These are phyloP conservation scores for Chrysopilus asiliformis DNA, from an alignment of 2,888 invertebrate genomes.

Conservation along the genomic window DNA sequence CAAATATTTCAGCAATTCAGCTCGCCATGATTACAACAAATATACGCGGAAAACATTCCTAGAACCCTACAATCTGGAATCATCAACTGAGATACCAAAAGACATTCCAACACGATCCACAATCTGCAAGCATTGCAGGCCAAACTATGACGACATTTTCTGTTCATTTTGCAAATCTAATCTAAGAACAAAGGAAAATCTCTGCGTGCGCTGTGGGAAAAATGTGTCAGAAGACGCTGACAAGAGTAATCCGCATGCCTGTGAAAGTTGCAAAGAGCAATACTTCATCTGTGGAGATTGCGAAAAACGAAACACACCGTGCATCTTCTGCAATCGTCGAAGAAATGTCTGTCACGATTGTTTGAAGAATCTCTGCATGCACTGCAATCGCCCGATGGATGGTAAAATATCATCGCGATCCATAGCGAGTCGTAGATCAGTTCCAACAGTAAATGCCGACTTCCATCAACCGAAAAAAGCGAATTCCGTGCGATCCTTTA, in stretches of 20 bases:
- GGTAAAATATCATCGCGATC: neutral
- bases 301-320: conserved; percentile 23
- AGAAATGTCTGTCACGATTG: conserved; percentile 30
- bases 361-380: conserved; percentile 26
- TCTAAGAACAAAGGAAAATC: conserved; percentile 27
- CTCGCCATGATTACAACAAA: conserved; percentile 22
- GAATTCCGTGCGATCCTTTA: conserved; percentile 4
- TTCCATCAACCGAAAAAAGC: neutral
- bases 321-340: conserved; percentile 26
- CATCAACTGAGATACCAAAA: neutral
- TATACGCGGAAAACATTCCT: conserved; percentile 6
- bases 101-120: neutral
- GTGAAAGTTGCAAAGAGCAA: conserved; percentile 27
- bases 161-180: conserved; percentile 29
- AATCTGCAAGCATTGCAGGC: neutral
- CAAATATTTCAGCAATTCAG: conserved; percentile 35
- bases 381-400: conserved; percentile 18
- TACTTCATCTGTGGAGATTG: conserved; percentile 27
- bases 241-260: conserved; percentile 18
- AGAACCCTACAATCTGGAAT: conserved; percentile 7
- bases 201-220: conserved; percentile 27
- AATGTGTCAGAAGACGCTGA: conserved; percentile 15
- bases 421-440: neutral
- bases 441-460: neutral
- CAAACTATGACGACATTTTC: conserved; percentile 17